These are phyloP conservation scores for Scotopteryx bipunctaria DNA, from an alignment of 2,888 invertebrate genomes.

Conservation along the genomic window DNA sequence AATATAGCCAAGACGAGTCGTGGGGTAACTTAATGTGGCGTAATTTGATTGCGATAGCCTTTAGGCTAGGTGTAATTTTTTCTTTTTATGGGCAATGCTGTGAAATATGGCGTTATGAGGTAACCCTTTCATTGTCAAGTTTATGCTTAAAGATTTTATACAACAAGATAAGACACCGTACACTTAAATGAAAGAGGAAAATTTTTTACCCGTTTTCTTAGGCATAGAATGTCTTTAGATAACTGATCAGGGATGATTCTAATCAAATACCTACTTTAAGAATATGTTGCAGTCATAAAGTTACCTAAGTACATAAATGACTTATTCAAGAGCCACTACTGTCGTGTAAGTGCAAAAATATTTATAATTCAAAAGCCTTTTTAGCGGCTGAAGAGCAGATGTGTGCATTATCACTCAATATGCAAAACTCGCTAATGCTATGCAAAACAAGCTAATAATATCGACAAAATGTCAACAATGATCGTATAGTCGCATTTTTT, in stretches of 20 bases:
- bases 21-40: slow-evolving; percentile 28
- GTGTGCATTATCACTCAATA: slow-evolving; percentile 25
- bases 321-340: background rate
- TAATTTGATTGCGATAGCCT: slow-evolving; percentile 56
- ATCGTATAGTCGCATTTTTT: slow-evolving; percentile 53
- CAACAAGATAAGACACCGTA: too few relatives aligned
- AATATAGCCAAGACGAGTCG: slow-evolving; percentile 59
- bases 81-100: slow-evolving; percentile 39
- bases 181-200: too few relatives aligned
- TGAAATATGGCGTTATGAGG: slow-evolving; percentile 8
- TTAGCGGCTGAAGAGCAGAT: slow-evolving; percentile 35
- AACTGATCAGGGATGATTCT: too few relatives aligned
- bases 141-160: too few relatives aligned
- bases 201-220: too few relatives aligned
- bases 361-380: slow-evolving; percentile 20
- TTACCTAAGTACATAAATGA: background rate
- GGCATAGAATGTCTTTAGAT: too few relatives aligned
- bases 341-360: slow-evolving; percentile 7
- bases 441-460: slow-evolving; percentile 56
- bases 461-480: slow-evolving; percentile 59
- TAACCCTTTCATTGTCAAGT: slow-evolving; percentile 9
- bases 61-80: slow-evolving; percentile 37
- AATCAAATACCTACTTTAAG: background rate
- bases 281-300: too few relatives aligned
- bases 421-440: slow-evolving; percentile 39